phyloP scores from a whole-genome alignment of 2,113 vertebrate species.

The Anoura caudifer region DNA sequence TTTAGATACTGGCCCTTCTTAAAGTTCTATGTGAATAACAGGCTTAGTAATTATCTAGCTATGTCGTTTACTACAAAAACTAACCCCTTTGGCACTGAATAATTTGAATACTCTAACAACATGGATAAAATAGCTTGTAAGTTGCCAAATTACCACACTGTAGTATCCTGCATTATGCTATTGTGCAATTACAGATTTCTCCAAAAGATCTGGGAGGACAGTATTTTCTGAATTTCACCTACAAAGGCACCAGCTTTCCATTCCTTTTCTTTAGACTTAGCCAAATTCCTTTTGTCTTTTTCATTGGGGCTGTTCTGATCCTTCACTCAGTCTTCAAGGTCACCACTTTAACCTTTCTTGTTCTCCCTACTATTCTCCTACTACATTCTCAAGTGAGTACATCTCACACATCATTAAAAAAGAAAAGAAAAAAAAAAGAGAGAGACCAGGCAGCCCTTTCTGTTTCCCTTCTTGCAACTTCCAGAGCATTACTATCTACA shows the following conservation, averaged over 20 bases:
- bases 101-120: conserved; percentile 14
- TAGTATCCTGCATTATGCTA: conserved; percentile 6
- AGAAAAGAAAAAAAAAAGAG: not conserved
- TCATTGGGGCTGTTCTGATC: not conserved
- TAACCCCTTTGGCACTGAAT: not conserved
- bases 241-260: not conserved
- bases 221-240: not conserved
- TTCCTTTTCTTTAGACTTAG: not conserved
- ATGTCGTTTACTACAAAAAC: conserved; percentile 31
- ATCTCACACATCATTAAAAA: not conserved
- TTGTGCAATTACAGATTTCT: not conserved
- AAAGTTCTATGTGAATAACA: not conserved
- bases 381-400: not conserved
- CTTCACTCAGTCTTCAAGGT: not conserved
- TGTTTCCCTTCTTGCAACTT: not conserved
- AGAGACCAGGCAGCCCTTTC: not conserved
- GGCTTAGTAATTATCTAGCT: not conserved
- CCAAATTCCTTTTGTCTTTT: not conserved
- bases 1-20: not conserved
- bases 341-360: not conserved
- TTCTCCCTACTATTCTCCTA: not conserved
- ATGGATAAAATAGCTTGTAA: conserved; percentile 39
- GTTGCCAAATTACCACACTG: not conserved
- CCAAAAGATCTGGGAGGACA: not conserved
- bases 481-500: not conserved